Evolutionary conservation across 2,888 invertebrate species (phyloP), one percentile per base, ranked within the genome.

Genomic region (Oligia strigilis): DNA sequence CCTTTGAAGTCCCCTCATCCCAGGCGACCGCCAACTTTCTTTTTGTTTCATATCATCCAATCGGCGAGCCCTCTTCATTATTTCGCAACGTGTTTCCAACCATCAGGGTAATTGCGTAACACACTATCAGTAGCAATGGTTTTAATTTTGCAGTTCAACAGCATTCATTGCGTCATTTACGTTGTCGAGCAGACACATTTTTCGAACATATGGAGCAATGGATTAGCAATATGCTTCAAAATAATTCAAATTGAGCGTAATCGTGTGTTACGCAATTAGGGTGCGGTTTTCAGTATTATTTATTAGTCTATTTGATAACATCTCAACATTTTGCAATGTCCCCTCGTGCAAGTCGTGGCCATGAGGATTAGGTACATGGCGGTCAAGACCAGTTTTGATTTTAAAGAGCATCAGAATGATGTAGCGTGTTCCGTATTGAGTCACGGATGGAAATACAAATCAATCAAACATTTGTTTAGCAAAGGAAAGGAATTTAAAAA

Each of bases 301-400:
- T 74, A 67, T n/a, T 46, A 62, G 29, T 43, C 14, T 73, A 72
- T 72, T 77, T 77, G 64, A 84, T 80, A 84, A 77, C 46, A 77
- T 84, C 70, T 67, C 40, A 67, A 65, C 43, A 70, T 80, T 70
- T 73, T 69, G 81, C 72, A 72, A 60, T 64, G 67, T 62, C 84
- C 70, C 64, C 52, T 66, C 58, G 64, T 71, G 40, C 36, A 64
- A 67, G 52, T 55, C 8, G 3, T 75, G 81, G 75, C 81, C 85
- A 72, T 84, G 81, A 75, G 55, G 40, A 80, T 29, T 70, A 40
- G 40, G 6, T 40, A 58, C 29, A 49, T 40, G 58, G 40, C 52
- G 17, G 46, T 55, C 60, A 17, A 70, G 78, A 83, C 84, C 64
- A 66, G 80, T 83, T 76, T 72, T 36, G 2, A 11, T 29, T 64